Evolutionary conservation across 2,888 invertebrate genomes (phyloP).

Genomic region (Philaethria dido): DNA sequence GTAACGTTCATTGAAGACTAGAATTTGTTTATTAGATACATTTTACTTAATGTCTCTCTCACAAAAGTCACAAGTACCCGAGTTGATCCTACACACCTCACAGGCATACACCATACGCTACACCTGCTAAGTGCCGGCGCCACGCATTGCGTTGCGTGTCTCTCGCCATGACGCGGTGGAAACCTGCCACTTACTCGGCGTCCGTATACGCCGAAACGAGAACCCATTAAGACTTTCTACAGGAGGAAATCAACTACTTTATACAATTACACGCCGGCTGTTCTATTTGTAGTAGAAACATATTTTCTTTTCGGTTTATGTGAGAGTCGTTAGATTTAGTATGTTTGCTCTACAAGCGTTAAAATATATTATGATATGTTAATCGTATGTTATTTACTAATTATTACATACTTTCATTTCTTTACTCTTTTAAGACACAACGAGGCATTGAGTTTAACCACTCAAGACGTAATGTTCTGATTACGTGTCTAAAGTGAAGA

Average conservation of each 20-base stretch:
- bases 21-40: too few species aligned
- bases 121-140: not conserved
- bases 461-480: too few species aligned
- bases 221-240: slow-evolving; percentile 10
- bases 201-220: slow-evolving; percentile 13
- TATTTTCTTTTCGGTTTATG: not conserved
- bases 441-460: too few species aligned
- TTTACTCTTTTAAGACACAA: too few species aligned
- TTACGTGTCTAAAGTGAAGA: too few species aligned
- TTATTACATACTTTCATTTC: too few species aligned
- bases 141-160: slow-evolving; percentile 24
- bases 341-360: too few species aligned
- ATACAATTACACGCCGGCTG: not conserved
- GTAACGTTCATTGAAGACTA: too few species aligned
- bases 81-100: too few species aligned
- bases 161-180: slow-evolving; percentile 18
- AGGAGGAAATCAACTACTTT: not conserved
- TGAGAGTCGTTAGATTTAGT: not conserved
- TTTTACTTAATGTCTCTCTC: too few species aligned
- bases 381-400: too few species aligned
- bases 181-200: slow-evolving; percentile 13
- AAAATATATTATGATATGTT: too few species aligned
- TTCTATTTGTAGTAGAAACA: not conserved
- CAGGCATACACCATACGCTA: not conserved
- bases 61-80: not conserved